Base-by-base conservation (phyloP, 2,888 invertebrate genomes). In the Parthenolecanium corni region DNA sequence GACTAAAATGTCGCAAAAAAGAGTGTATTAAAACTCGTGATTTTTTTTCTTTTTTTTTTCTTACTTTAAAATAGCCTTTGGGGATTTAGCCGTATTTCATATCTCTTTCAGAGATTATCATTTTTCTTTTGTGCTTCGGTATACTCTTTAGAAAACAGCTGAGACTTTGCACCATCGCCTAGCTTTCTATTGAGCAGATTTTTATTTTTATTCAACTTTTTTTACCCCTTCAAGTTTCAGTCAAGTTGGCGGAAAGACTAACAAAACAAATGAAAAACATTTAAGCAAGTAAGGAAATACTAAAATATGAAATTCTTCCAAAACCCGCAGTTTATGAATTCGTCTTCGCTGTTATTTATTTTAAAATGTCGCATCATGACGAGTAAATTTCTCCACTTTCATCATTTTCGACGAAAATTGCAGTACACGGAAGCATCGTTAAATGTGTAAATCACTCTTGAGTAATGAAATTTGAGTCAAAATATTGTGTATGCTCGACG, bases 51-150 rank as follows among this genome's bases (percentile, higher is more conserved):
- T 16, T 3, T 40, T 40, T 42, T 54, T 40, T 38, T 42, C 40
- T 54, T 54, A 54, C 54, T 54, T 54, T 21, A 54, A 40, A 54
- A 54, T 54, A 54, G 54, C 54, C 54, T 54, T 54, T 23, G 40
- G 54, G 54, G 54, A 54, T 54, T 54, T 54, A 54, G 42, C 40
- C 42, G 54, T 54, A 54, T 54, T 54, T 54, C 54, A 54, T 54
- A 54, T 54, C 54, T 18, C 42, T 42, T 52, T 52, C 36, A 52
- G 54, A 54, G 54, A 54, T 54, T 54, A 54, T 54, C 54, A 54
- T 54, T 54, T 54, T 54, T 54, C 54, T 54, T 54, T 54, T n/a
- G 24, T 42, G 42, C 54, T 38, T 24, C 40, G 40, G 54, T 42
- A 44, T 44, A n/a, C 44, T 54, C 42, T 54, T 40, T 40, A 40